These are phyloP conservation scores for Lampris incognitus DNA, from an alignment of 2,113 vertebrate genomes.

Conservation along the genomic window DNA sequence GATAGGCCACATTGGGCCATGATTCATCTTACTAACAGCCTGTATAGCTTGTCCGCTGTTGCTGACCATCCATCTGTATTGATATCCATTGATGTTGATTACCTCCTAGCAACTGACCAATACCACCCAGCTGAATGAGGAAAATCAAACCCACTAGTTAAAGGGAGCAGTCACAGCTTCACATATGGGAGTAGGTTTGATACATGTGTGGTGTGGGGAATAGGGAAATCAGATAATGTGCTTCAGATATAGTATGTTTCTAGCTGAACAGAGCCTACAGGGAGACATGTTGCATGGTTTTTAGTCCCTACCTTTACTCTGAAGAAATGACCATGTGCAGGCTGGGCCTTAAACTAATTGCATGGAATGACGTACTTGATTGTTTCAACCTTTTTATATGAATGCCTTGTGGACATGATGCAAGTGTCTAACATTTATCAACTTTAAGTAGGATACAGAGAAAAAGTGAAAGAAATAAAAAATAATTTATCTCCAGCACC, in stretches of 20 bases:
- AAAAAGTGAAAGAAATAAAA: not conserved
- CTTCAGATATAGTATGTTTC: conserved; percentile 12
- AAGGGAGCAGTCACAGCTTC: not conserved
- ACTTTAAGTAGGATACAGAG: too few species aligned
- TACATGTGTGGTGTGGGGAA: conserved; percentile 15
- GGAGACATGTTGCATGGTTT: not conserved
- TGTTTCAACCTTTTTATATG: too few species aligned
- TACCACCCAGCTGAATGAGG: not conserved
- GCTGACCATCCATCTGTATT: conserved; percentile 30
- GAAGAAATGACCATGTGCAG: not conserved
- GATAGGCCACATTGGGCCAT: not conserved
- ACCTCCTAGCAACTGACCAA: conserved; percentile 19
- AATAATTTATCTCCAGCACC: not conserved
- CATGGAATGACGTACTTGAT: too few species aligned
- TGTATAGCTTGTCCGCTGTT: not conserved
- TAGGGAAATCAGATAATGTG: conserved; percentile 18
- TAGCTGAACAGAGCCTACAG: conserved; percentile 14
- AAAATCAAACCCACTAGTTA: conserved; percentile 31
- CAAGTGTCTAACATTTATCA: too few species aligned
- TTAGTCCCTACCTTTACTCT: not conserved
- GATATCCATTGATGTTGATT: conserved; percentile 29
- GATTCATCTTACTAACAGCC: not conserved
- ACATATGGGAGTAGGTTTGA: conserved; percentile 18
- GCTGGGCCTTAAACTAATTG: too few species aligned
- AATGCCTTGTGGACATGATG: too few species aligned